Base-by-base conservation (phyloP, 2,113 vertebrate species). In the Pangasianodon hypophthalmus region DNA sequence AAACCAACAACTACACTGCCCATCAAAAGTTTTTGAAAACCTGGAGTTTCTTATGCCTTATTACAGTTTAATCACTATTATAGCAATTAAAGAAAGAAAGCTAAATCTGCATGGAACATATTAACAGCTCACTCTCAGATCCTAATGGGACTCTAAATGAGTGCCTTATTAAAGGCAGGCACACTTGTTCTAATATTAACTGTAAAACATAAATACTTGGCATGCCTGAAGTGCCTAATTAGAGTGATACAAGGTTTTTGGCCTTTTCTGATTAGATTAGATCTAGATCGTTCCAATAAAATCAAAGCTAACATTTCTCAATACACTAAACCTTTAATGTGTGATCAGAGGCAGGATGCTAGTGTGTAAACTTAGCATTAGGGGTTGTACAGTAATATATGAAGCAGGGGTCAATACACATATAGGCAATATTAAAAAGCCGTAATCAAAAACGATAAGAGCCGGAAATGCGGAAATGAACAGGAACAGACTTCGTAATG, bases 41-140 rank as follows among this genome's bases (percentile, higher is more conserved):
- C 41, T 75, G 8, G 41, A 44, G 18, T 77, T 77, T 46, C 8
- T 46, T n/a, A 52, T 10, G 29, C 4, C 79, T 54, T 18, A 81
- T 32, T 52, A 81, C 50, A 81, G 79, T 81, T 52, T 18, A 81
- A 52, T 81, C 29, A 18, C 79, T 19, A 83, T 44, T 32, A 56
- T 5, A 83, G n/a, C 52, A 56, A 56, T 83, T 19, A 58, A 83
- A 83, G 58, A 37, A 83, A 56, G 80, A 56, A 83, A 83, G 16
- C 18, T 37, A 83, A 56, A 56, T 56, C 46, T 80, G 48, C 18
- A 2, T 37, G 52, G n/a, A 32, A 37, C 29, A 37, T 41, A 83
- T 56, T 83, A 56, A 4, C 80, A 83, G 18, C 48, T 19, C 80
- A 56, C 19, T 82, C 52, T 19, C 52, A 56, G n/a, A 83, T 37